Conservation (phyloP, 2,888 invertebrate genomes). For the Carabus problematicus region DNA sequence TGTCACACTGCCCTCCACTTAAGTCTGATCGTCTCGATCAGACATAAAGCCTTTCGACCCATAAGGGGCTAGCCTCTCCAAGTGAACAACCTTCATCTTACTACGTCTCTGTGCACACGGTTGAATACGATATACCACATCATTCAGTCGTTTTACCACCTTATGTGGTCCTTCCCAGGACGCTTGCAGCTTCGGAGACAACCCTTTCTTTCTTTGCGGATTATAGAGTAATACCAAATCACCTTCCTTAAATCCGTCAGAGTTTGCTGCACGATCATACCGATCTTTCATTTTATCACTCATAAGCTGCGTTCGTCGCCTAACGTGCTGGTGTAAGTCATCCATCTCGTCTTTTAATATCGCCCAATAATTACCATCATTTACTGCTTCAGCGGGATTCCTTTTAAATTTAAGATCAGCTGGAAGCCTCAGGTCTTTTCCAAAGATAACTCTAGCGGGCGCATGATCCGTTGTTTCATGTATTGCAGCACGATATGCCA, state of each 20-base stretch:
- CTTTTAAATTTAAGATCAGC: too few species aligned
- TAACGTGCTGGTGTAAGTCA: too few species aligned
- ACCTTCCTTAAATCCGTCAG: too few species aligned
- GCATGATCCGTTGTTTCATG: background rate
- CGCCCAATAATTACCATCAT: too few species aligned
- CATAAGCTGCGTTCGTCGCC: too few species aligned
- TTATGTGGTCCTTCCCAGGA: background rate
- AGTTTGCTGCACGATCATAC: too few species aligned
- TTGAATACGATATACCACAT: constrained; percentile 1
- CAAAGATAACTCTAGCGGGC: background rate
- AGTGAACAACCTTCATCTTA: background rate
- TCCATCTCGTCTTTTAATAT: too few species aligned
- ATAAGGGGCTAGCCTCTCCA: background rate
- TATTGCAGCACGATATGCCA: background rate
- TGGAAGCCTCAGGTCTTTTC: background rate
- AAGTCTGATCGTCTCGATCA: constrained; percentile 2
- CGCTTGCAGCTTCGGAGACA: background rate
- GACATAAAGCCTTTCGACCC: background rate
- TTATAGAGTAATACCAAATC: too few species aligned
- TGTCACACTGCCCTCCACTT: background rate
- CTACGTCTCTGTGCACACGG: background rate
- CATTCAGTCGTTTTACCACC: background rate
- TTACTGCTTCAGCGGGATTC: too few species aligned
- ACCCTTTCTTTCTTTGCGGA: background rate
- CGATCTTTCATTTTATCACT: too few species aligned